Conservation (phyloP, 92 coral and sea anemone species). For the Bergia puertoricense region DNA sequence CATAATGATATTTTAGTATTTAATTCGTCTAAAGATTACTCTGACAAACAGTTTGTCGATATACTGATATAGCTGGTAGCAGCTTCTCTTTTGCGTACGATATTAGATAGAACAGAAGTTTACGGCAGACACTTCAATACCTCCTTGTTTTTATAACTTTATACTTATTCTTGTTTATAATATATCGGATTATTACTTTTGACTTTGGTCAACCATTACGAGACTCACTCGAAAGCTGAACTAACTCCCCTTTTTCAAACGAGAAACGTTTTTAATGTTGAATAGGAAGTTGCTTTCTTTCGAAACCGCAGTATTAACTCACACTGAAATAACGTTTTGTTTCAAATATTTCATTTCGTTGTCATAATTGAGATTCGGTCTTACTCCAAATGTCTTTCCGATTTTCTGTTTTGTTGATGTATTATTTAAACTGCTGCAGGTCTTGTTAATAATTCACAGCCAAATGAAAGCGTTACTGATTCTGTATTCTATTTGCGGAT, state of each 20-base stretch:
- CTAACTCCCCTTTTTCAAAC: background rate
- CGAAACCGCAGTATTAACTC: background rate
- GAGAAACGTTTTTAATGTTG: background rate
- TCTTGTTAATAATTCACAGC: conserved; percentile 36
- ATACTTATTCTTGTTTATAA: background rate
- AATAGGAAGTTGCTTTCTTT: background rate
- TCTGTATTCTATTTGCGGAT: conserved; percentile 8
- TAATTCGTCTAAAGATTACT: too few relatives aligned
- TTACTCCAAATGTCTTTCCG: background rate
- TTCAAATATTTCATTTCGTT: background rate
- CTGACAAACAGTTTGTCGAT: too few relatives aligned
- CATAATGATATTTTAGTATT: too few relatives aligned
- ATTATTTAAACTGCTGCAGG: conserved; percentile 21
- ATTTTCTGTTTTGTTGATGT: conserved; percentile 11
- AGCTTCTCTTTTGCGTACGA: background rate
- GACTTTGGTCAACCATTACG: background rate
- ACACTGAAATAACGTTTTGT: background rate
- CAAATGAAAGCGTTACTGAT: background rate
- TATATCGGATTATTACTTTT: background rate
- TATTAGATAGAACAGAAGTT: background rate
- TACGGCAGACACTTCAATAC: background rate
- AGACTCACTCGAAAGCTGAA: background rate
- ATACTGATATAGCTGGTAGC: background rate
- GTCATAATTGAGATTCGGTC: background rate
- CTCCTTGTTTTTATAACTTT: background rate